These are phyloP conservation scores for Gobio gobio DNA, from an alignment of 2,113 vertebrate genomes.

Conservation along the genomic window DNA sequence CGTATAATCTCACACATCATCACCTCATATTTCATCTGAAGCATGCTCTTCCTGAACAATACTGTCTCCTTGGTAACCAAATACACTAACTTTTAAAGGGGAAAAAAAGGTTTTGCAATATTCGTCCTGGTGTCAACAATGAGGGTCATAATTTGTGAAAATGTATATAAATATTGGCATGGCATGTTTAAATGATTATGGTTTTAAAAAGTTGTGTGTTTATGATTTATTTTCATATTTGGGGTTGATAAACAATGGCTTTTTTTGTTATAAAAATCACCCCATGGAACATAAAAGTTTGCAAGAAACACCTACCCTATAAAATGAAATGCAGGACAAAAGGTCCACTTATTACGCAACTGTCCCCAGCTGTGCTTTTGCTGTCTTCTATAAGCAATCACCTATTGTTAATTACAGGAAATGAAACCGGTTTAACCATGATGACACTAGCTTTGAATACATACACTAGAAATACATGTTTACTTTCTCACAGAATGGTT, in stretches of 20 bases:
- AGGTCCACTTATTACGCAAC: background rate
- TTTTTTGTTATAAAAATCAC: background rate
- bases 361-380: background rate
- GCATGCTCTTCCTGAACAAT: too few relatives aligned
- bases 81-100: too few relatives aligned
- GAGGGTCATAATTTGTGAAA: background rate
- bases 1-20: too few relatives aligned
- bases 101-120: too few relatives aligned
- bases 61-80: too few relatives aligned
- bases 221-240: background rate
- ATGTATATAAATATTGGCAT: background rate
- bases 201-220: background rate
- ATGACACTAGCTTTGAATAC: background rate
- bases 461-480: background rate
- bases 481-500: constrained; percentile 74
- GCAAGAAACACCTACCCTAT: background rate
- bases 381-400: background rate
- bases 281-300: background rate
- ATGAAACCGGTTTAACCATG: background rate
- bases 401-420: background rate
- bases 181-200: background rate
- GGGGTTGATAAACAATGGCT: background rate
- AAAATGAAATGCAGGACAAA: background rate
- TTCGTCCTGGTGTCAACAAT: background rate
- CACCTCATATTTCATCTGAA: too few relatives aligned